These are phyloP conservation scores for Eucriotettix oculatus DNA, from an alignment of 2,888 invertebrate genomes.

Conservation along the genomic window DNA sequence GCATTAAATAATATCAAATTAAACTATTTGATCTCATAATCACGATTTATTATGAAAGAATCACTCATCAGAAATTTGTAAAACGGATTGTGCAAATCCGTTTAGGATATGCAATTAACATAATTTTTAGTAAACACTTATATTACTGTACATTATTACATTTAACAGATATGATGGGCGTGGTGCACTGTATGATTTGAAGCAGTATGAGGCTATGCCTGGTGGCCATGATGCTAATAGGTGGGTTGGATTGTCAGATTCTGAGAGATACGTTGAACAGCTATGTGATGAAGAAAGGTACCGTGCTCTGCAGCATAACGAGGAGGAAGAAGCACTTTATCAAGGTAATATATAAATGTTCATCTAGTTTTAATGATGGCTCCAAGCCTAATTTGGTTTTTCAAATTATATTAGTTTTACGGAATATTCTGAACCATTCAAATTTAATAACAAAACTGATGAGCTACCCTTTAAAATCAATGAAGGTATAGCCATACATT, in stretches of 20 bases:
- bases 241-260: constrained; percentile 45
- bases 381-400: background rate
- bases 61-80: no score
- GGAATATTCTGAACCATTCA: background rate
- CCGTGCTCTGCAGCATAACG: constrained; percentile 69
- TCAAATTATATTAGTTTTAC: constrained; percentile 4
- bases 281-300: constrained; percentile 93
- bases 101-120: no score
- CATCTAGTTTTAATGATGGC: background rate
- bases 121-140: no score
- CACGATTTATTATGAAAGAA: no score
- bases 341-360: constrained; percentile 62
- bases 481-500: no score
- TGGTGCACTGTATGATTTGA: constrained; percentile 76
- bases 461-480: no score
- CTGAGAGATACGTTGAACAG: constrained; percentile 69
- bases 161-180: constrained; percentile 77
- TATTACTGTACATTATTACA: no score
- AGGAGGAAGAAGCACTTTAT: constrained; percentile 75
- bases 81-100: no score
- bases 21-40: no score
- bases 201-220: constrained; percentile 58
- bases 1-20: no score
- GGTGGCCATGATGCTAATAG: constrained; percentile 44
- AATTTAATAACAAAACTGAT: background rate